These are phyloP conservation scores for Pantherophis alleghaniensis DNA, from an alignment of 2,797 vertebrate genomes.

Conservation along the genomic window DNA sequence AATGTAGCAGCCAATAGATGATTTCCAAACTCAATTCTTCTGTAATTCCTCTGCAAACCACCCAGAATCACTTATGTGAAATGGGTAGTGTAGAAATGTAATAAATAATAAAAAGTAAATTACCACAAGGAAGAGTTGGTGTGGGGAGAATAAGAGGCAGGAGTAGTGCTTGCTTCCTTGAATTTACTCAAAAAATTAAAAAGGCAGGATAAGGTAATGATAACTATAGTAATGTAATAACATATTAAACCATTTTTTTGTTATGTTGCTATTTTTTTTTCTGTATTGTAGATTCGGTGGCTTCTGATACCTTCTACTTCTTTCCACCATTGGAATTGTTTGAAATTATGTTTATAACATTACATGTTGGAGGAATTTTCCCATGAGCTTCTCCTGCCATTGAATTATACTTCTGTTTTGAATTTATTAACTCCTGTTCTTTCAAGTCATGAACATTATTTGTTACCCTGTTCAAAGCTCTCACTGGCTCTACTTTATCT, in stretches of 20 bases:
- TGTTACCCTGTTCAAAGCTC: not conserved
- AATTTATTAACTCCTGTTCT: not conserved
- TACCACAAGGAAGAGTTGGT: not conserved
- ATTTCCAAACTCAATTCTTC: not conserved
- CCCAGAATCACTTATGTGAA: not conserved
- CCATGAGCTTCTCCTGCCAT: not conserved
- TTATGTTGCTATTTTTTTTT: not conserved
- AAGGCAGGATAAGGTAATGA: not conserved
- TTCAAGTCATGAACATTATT: not conserved
- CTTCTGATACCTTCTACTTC: not conserved
- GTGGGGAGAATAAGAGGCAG: not conserved
- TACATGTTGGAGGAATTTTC: not conserved
- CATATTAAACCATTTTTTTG: not conserved
- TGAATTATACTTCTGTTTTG: not conserved
- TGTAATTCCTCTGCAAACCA: not conserved
- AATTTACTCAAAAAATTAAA: not conserved
- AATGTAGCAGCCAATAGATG: not conserved
- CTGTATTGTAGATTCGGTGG: not conserved
- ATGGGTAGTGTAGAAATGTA: not conserved
- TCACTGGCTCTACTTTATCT: not conserved
- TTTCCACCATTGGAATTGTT: not conserved
- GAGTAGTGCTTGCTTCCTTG: not conserved
- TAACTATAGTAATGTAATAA: not conserved
- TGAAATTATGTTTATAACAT: not conserved
- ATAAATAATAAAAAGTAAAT: not conserved